A percentile compares a stretch with the other conserved stretches of the same genome.
phyloP scores from a whole-genome alignment of 2,113 vertebrate species.

The Myrmecophaga tridactyla region DNA sequence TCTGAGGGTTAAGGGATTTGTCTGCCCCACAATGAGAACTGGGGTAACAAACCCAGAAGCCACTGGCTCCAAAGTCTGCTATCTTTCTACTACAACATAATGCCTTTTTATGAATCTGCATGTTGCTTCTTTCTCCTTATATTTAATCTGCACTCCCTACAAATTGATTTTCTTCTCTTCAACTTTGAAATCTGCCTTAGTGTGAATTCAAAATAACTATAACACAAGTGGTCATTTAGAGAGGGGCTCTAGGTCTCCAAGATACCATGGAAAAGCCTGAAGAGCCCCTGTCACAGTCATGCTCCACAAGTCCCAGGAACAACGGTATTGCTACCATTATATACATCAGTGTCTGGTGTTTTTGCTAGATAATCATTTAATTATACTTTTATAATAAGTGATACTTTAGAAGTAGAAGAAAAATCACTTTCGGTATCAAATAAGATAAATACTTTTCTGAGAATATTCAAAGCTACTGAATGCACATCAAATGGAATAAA shows the following conservation, averaged over 20 bases:
- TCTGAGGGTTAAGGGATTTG: slow-evolving; percentile 12
- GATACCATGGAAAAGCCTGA: not conserved
- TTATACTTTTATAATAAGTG: slow-evolving; percentile 12
- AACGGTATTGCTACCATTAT: not conserved
- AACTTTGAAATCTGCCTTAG: not conserved
- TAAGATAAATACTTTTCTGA: not conserved
- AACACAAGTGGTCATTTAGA: not conserved
- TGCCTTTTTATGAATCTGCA: slow-evolving; percentile 35
- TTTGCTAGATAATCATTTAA: not conserved
- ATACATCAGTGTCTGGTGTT: not conserved
- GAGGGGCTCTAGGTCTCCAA: not conserved
- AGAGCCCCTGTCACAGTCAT: not conserved
- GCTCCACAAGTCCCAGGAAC: not conserved
- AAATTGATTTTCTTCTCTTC: slow-evolving; percentile 1
- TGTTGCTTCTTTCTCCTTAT: slow-evolving; percentile 16
- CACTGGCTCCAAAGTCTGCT: not conserved
- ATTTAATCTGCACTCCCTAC: slow-evolving; percentile 26
- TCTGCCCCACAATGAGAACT: not conserved
- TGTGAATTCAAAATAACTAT: not conserved
- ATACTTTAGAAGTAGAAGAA: not conserved
- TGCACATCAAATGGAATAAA: not conserved
- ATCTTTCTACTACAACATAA: not conserved
- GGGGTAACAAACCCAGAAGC: not conserved
- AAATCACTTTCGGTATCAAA: not conserved
- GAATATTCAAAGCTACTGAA: slow-evolving; percentile 28